Evolutionary conservation across 2,113 vertebrate genomes (phyloP).

Genomic region (Ammodytes marinus): DNA sequence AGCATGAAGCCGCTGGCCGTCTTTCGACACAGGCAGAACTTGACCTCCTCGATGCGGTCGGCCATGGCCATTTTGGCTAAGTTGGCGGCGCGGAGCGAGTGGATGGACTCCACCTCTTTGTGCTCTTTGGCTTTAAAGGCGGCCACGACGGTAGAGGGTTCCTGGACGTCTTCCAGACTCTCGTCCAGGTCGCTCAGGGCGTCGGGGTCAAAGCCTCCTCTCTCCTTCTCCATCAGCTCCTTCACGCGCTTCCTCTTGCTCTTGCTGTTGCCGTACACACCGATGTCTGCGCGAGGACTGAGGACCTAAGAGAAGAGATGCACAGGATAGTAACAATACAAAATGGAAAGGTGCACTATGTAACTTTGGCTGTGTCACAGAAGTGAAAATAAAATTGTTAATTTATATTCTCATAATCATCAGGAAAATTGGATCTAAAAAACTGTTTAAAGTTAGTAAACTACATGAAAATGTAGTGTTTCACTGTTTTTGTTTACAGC

Average conservation of each 20-base stretch:
- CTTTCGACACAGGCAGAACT: slow-evolving; percentile 96
- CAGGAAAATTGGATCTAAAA: no score
- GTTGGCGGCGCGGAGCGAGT: slow-evolving; percentile 93
- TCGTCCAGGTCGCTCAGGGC: slow-evolving; percentile 94
- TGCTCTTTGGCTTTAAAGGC: slow-evolving; percentile 96
- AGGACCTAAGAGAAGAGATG: slow-evolving; percentile 86
- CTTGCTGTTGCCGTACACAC: slow-evolving; percentile 95
- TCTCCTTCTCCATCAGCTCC: slow-evolving; percentile 95
- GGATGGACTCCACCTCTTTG: slow-evolving; percentile 96
- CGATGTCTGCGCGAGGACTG: slow-evolving; percentile 95
- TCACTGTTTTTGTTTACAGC: no score
- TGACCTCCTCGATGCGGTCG: slow-evolving; percentile 96
- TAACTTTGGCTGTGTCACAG: no score
- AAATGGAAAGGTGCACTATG: neutral
- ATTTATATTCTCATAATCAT: no score
- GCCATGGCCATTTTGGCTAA: slow-evolving; percentile 98
- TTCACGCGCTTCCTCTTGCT: slow-evolving; percentile 94
- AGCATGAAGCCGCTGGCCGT: slow-evolving; percentile 97
- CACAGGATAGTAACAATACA: neutral
- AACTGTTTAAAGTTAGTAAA: no score
- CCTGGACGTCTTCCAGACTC: slow-evolving; percentile 89
- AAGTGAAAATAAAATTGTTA: no score
- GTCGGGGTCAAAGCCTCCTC: slow-evolving; percentile 92
- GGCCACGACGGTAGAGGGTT: slow-evolving; percentile 93
- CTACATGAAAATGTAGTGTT: no score